Base-by-base conservation (phyloP, 2,113 vertebrate genomes). In the Dasypus novemcinctus region DNA sequence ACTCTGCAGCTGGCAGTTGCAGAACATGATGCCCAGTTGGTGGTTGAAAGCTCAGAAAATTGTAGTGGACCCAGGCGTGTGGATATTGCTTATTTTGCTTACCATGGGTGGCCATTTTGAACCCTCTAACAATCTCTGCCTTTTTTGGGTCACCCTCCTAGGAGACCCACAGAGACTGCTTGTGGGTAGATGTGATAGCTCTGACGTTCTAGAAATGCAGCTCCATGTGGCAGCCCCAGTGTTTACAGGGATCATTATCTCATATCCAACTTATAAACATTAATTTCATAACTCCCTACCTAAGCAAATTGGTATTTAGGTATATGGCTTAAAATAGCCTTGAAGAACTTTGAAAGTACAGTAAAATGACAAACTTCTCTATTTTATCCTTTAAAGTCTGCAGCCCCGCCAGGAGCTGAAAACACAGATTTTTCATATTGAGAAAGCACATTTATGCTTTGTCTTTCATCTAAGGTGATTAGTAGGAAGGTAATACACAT, bases 331-430 rank as follows among this genome's bases (percentile, higher is more conserved):
- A 89, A 79, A 75, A 88, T 10, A 36, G 38, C 10, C 38, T 59
- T 33, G 38, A 87, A 69, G 68, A 64, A 82, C 31, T 63, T 72
- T 20, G 14, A 81, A 90, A 95, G 18, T 63, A 54, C n/a, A 63
- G 7, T 12, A 2, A 33, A 75, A 63, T 68, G n/a, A 31, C 11
- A 69, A 31, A 49, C 10, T 84, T 80, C 46, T 57, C 43, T 68
- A 2, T 76, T 38, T 92, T 87, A 21, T 0, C 13, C 21, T 89
- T 66, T 91, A 27, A 66, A 84, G 63, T 10, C 46, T 81, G 5
- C 2, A 69, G 41, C 46, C 36, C 25, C 57, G n/a, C 43, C 15
- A 54, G 23, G 36, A 69, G 33, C n/a, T 29, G 31, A 86, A 52
- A 76, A 38, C 29, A 11, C 21, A 81, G 31, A 27, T 5, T 49